These are phyloP conservation scores for Heteromormyrus szaboi DNA, from an alignment of 2,797 vertebrate species.

Conservation along the genomic window DNA sequence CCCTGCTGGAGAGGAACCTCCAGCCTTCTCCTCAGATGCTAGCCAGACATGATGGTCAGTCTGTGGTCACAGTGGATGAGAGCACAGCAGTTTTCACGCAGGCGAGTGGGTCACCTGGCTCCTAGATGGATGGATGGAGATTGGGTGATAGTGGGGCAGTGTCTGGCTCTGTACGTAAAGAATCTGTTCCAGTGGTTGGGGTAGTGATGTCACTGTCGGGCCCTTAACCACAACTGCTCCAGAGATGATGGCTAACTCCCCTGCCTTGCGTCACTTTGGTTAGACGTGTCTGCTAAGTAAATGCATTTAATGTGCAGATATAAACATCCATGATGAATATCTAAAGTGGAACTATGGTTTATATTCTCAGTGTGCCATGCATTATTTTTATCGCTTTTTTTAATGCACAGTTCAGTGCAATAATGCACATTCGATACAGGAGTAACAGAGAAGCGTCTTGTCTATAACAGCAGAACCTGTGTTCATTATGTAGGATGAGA, in stretches of 20 bases:
- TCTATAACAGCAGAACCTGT: background rate
- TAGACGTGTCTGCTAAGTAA: background rate
- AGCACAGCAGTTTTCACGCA: slow-evolving; percentile 75
- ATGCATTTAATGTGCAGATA: background rate
- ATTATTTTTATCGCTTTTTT: background rate
- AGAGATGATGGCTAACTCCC: background rate
- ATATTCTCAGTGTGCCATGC: background rate
- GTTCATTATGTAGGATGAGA: background rate
- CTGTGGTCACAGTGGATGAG: slow-evolving; percentile 82
- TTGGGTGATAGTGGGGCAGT: background rate
- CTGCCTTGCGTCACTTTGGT: background rate
- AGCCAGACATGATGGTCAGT: slow-evolving; percentile 61
- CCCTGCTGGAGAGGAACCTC: slow-evolving; percentile 74
- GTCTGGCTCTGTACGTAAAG: background rate
- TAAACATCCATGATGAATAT: background rate
- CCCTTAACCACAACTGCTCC: background rate
- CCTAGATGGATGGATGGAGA: background rate
- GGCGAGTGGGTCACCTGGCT: slow-evolving; percentile 54
- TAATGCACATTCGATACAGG: background rate
- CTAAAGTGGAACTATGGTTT: background rate
- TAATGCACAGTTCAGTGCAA: background rate
- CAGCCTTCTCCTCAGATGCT: slow-evolving; percentile 67
- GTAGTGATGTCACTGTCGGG: background rate
- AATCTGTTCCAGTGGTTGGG: background rate
- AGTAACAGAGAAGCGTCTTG: background rate